Conservation (phyloP, 2,113 vertebrate species). For the Pan troglodytes region NHGRI_mPanTro3-v2.1_pri NC_072402.2:42297501-42298000, state of each 20-base stretch:
- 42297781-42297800: neutral
- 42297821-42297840: constrained; percentile 32
- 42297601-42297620: neutral
- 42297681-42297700: neutral
- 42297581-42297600: neutral
- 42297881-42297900: neutral
- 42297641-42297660: neutral
- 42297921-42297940: neutral
- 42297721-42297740: neutral
- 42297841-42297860: constrained; percentile 1
- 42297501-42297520: neutral
- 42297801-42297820: constrained; percentile 16
- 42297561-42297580: neutral
- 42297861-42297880: constrained; percentile 7
- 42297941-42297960: neutral
- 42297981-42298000: neutral
- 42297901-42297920: neutral
- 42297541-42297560: neutral
- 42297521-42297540: neutral
- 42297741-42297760: neutral
- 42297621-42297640: neutral
- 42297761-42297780: neutral
- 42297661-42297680: neutral
- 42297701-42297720: neutral
- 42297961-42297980: neutral